Base-by-base conservation (phyloP, 2,888 invertebrate species). In the Elysia crispata region DNA sequence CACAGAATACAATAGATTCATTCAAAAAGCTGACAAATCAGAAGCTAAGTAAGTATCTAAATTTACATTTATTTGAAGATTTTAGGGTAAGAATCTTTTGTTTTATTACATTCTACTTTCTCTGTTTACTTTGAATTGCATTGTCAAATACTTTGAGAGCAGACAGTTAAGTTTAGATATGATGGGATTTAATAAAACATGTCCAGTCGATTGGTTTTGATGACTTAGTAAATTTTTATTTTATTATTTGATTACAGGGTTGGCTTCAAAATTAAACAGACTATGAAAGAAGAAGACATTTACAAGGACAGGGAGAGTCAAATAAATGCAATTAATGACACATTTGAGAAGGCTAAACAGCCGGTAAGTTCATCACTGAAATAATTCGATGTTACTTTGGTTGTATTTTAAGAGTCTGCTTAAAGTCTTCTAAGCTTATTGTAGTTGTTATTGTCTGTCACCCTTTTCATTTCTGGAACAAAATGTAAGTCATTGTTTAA, bases 231-330 rank as follows among this genome's bases (percentile, higher is more conserved):
- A 60, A 60, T 8, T 15, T 13, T n/a, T 60, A 60, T 5, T 8
- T 6, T 8, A 60, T 6, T 5, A 23, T 76, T 25, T 79, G 82
- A 79, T 82, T 84, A 66, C 84, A 92, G 92, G 83, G 98, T 99
- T 79, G 99, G 99, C 90, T 99, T 97, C 93, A 98, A 97, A 92
- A 97, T 98, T 86, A 98, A 99, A 92, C 98, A 98, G 92, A 96
- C 95, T 90, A 90, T 93, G 86, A 95, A 96, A 90, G 97, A 97
- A 89, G 98, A 98, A 91, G 97, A 97, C 0, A 93, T 98, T 41
- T 99, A 98, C 92, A 96, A 98, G 95, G 98, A 98, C 92, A 95
- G 98, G 81, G 98, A 98, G 78, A 97, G 97, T 89, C 99, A 99
- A 93, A 97, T 99, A 87, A 96, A 95, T 90, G 98, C 98, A 57